Conservation (phyloP, 2,113 vertebrate genomes). For the Hippopotamus amphibius region DNA sequence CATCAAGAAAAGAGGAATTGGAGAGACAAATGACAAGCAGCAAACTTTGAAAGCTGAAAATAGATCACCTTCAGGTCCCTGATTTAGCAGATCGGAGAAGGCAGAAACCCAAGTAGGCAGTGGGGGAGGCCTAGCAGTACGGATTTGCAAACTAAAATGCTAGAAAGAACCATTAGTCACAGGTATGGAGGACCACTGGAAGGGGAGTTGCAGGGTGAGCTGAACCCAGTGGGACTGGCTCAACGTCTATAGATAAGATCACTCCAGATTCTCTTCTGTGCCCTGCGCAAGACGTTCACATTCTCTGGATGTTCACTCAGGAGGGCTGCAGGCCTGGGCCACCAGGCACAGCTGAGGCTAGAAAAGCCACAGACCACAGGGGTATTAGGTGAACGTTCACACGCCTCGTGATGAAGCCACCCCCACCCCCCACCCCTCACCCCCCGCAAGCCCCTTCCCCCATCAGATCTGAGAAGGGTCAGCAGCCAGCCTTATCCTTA, state of each 20-base stretch:
- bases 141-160: neutral
- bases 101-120: neutral
- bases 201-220: too few species aligned
- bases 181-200: neutral
- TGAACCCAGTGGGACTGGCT: too few species aligned
- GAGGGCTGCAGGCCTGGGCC: neutral
- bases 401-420: neutral
- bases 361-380: neutral
- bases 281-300: fast-evolving
- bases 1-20: neutral
- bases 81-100: neutral
- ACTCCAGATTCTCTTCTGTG: neutral
- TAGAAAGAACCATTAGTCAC: neutral
- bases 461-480: neutral
- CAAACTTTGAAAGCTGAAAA: neutral
- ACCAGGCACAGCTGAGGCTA: neutral
- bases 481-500: neutral
- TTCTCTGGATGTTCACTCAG: neutral
- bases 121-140: neutral
- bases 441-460: neutral
- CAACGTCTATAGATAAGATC: too few species aligned
- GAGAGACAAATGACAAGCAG: neutral
- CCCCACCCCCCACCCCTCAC: too few species aligned
- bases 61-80: neutral
- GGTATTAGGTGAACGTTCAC: neutral